A percentile compares a stretch with the other conserved stretches of the same genome.
Evolutionary conservation across 92 coral and sea anemone genomes (phyloP).

Genomic region (Zoanthus gigantus): DNA sequence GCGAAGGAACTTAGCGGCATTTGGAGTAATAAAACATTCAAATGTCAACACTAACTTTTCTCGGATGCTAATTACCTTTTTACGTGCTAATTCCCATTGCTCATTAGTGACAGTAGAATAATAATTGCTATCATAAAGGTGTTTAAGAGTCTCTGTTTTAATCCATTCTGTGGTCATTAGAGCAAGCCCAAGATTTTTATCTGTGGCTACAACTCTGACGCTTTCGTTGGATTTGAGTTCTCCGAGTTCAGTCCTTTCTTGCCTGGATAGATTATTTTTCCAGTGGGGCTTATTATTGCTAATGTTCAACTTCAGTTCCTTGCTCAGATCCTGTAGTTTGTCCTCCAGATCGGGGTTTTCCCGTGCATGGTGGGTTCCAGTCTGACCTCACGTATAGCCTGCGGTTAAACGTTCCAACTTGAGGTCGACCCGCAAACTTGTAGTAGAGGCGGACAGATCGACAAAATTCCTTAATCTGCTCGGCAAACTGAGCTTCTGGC

Average conservation of each 20-base stretch:
- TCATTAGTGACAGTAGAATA: neutral
- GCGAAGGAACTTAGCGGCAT: neutral
- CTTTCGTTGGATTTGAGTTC: neutral
- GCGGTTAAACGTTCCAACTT: neutral
- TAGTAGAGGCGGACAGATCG: neutral
- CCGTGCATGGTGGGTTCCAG: neutral
- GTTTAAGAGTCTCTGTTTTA: conserved; percentile 1
- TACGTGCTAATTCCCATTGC: neutral
- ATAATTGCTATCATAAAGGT: neutral
- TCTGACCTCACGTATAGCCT: neutral
- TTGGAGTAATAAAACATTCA: neutral
- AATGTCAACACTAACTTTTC: neutral
- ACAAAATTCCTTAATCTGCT: neutral
- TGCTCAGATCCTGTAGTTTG: neutral
- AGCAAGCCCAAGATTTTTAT: neutral
- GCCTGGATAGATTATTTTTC: neutral
- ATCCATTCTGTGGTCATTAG: neutral
- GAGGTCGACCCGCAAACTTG: neutral
- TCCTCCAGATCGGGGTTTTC: neutral
- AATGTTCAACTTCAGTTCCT: neutral
- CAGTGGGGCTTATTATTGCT: neutral
- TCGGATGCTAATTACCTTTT: neutral
- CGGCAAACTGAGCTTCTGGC: neutral
- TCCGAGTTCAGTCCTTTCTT: neutral
- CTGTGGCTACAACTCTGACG: neutral